A percentile compares a stretch with the other conserved stretches of the same genome.
phyloP scores from a whole-genome alignment of 2,888 invertebrate species.

The Drosophila kuntzei region DNA sequence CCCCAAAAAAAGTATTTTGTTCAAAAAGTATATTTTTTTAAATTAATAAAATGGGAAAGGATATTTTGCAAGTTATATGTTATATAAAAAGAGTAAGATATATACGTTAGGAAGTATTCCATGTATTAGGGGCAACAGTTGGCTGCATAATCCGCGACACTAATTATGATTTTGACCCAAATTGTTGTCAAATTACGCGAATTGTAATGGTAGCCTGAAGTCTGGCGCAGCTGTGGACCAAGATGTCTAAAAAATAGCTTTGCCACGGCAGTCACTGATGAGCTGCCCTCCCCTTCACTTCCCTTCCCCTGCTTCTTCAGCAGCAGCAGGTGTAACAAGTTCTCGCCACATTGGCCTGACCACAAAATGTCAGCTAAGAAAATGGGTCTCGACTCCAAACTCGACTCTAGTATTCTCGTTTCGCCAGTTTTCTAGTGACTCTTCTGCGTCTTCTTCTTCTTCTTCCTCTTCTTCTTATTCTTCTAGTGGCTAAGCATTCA shows the following conservation, averaged over 20 bases:
- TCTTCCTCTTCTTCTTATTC: not conserved
- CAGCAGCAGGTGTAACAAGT: constrained; percentile 80
- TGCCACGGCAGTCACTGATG: constrained; percentile 32
- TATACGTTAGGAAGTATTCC: not conserved
- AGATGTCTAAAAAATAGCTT: constrained; percentile 47
- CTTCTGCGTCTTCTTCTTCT: not conserved
- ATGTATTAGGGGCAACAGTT: constrained; percentile 11
- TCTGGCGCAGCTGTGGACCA: constrained; percentile 42
- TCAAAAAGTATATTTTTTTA: too few relatives aligned
- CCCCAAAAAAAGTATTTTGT: too few relatives aligned
- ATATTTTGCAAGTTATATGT: not conserved
- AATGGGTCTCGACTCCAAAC: constrained; percentile 69
- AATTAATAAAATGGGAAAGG: not conserved
- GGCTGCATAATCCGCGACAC: constrained; percentile 50
- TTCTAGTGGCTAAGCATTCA: constrained; percentile 37
- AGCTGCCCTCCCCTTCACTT: not conserved
- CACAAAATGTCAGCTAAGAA: constrained; percentile 74
- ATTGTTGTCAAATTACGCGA: constrained; percentile 72
- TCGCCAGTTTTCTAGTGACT: constrained; percentile 54
- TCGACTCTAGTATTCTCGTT: constrained; percentile 61
- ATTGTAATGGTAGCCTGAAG: constrained; percentile 49
- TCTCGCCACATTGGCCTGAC: constrained; percentile 65
- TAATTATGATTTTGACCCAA: constrained; percentile 81
- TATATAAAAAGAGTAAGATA: not conserved
- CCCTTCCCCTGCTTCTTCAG: constrained; percentile 18